Evolutionary conservation across 2,113 vertebrate genomes (phyloP).

Genomic region (Piprites chloris): DNA sequence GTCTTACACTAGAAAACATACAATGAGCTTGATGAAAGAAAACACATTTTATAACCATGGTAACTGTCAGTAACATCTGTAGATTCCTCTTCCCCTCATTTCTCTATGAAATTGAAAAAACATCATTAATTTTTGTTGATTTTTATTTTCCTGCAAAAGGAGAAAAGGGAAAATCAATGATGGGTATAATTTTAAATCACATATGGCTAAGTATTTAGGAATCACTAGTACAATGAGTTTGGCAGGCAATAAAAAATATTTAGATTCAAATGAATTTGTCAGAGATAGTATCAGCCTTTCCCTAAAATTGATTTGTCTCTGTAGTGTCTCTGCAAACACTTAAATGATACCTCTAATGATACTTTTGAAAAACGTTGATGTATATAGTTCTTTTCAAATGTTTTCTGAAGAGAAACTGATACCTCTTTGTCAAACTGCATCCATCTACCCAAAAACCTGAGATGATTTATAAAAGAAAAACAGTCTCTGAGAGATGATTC

Average conservation of each 20-base stretch:
- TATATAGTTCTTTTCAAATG: not conserved
- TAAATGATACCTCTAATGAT: conserved; percentile 31
- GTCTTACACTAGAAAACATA: conserved; percentile 46
- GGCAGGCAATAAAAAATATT: conserved; percentile 49
- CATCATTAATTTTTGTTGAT: conserved; percentile 29
- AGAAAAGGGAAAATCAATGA: conserved; percentile 24
- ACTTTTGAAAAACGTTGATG: conserved; percentile 7
- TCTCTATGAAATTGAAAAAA: conserved; percentile 50
- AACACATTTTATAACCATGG: conserved; percentile 59
- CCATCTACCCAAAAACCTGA: not conserved
- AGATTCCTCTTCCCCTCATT: conserved; percentile 21
- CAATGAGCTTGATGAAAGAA: conserved; percentile 46
- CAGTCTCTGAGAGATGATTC: not conserved
- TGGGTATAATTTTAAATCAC: conserved; percentile 55
- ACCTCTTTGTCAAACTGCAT: not conserved
- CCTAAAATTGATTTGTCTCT: not conserved
- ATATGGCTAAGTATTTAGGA: conserved; percentile 50
- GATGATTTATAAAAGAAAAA: not conserved
- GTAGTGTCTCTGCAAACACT: conserved; percentile 8
- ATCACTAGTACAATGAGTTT: not conserved
- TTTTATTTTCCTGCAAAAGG: conserved; percentile 25
- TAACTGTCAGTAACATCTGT: conserved; percentile 63
- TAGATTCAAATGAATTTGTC: conserved; percentile 43
- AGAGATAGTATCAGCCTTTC: conserved; percentile 26
- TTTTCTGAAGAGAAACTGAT: not conserved